Evolutionary conservation across 2,888 invertebrate genomes (phyloP), one percentile per base, ranked within the genome.

Genomic region (Euspilapteryx auroguttella): DNA sequence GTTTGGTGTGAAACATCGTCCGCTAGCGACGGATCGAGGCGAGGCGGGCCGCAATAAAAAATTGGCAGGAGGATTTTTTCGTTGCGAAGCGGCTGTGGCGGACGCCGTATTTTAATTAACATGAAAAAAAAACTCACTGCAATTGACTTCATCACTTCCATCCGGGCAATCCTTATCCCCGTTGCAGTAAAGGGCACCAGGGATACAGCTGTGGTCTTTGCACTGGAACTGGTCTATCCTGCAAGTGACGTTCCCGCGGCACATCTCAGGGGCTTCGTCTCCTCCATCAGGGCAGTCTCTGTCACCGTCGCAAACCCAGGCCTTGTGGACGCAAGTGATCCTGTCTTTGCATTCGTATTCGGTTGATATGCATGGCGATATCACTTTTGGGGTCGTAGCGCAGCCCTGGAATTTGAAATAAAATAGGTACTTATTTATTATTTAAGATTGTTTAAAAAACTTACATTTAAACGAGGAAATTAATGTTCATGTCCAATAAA

Each of bases 221-320:
- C 94, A 95, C 48, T 89, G 88, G 58, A 91, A 94, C 62, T 94
- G 91, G 68, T 94, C 92, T 0, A 85, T 75, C 25, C 89, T 78
- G 63, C 94, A 95, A 14, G 87, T 89, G 41, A 86, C 65, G 46
- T 86, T 88, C 25, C 79, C 80, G 40, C 89, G 85, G 45, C 81
- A 79, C 25, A 76, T 49, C 29, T 79, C 77, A 0, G 78, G 69
- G 1, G 80, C 75, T 55, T 93, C 93, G 50, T 93, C 93, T 0
- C 84, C 85, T 15, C 89, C 90, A 45, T 87, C 86, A 0, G 87
- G 85, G 45, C 93, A 94, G 55, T 93, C 93, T 25, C 76, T 78
- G 40, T 88, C 87, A 2, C 89, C 90, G 44, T 93, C 93, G 49
- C 92, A 93, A 8, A 92, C 75, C 90, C 91, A 93, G 13, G 80